Conservation (phyloP, 2,113 vertebrate species). For the Carassius gibelio region DNA sequence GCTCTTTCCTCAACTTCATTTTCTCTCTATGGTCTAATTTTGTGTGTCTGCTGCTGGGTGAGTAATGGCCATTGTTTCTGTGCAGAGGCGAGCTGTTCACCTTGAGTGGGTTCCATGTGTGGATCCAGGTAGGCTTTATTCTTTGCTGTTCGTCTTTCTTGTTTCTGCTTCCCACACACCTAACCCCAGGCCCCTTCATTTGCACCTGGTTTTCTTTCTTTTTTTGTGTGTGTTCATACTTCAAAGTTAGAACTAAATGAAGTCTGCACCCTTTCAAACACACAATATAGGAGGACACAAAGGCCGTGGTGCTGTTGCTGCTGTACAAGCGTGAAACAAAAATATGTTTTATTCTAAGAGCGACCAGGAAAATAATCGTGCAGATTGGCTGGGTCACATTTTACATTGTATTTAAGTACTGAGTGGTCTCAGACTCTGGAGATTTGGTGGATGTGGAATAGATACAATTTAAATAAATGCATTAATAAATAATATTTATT, state of each 20-base stretch:
- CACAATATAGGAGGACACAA: neutral
- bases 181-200: slow-evolving; percentile 7
- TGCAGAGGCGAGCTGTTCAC: slow-evolving; percentile 38
- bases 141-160: slow-evolving; percentile 2
- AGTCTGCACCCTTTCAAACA: slow-evolving; percentile 12
- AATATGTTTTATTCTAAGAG: neutral
- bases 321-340: neutral
- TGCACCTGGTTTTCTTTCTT: slow-evolving; percentile 21
- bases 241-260: slow-evolving; percentile 21
- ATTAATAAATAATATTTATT: neutral
- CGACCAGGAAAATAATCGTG: neutral
- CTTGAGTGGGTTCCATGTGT: slow-evolving; percentile 18
- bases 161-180: neutral
- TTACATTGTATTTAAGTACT: neutral
- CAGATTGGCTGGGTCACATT: neutral
- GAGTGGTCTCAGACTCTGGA: neutral
- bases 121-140: slow-evolving; percentile 10
- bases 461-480: neutral
- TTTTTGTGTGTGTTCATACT: neutral
- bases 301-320: neutral
- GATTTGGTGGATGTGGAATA: neutral
- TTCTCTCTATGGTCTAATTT: slow-evolving; percentile 37
- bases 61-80: slow-evolving; percentile 46
- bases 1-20: slow-evolving; percentile 35
- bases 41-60: slow-evolving; percentile 30